phyloP scores from a whole-genome alignment of 2,888 invertebrate genomes.

The Amphipoea oculea region DNA sequence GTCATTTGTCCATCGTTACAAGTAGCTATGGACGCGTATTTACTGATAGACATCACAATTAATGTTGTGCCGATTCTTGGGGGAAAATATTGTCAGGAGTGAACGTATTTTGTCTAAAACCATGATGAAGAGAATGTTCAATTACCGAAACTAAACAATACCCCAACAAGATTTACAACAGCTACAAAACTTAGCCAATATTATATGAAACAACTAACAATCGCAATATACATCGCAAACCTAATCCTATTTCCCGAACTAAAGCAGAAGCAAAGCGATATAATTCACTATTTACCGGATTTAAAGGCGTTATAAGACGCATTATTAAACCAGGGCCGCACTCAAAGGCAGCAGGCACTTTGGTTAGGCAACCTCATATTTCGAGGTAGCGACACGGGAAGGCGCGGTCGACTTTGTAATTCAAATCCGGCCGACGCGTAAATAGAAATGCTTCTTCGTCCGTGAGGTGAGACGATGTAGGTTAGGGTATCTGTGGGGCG shows the following conservation, averaged over 20 bases:
- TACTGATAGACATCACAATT: background rate
- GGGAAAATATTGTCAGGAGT: background rate
- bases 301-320: slow-evolving; percentile 60
- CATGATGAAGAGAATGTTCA: background rate
- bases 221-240: slow-evolving; percentile 9
- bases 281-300: slow-evolving; percentile 57
- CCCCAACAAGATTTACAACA: background rate
- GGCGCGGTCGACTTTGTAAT: slow-evolving; percentile 85
- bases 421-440: slow-evolving; percentile 81
- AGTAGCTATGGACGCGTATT: background rate
- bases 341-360: slow-evolving; percentile 66
- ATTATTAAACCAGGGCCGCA: slow-evolving; percentile 69
- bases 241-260: slow-evolving; percentile 41
- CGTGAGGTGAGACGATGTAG: slow-evolving; percentile 1
- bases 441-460: slow-evolving; percentile 48
- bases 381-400: slow-evolving; percentile 77
- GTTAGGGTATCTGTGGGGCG: slow-evolving; percentile 5
- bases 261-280: slow-evolving; percentile 33
- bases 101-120: background rate
- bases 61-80: background rate
- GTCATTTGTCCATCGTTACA: background rate
- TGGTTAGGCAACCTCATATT: slow-evolving; percentile 67
- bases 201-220: slow-evolving; percentile 25
- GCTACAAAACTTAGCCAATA: slow-evolving; percentile 12
- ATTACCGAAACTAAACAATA: background rate